Percentiles rank a stretch among this genome's conserved stretches.
Evolutionary conservation across 2,888 invertebrate genomes (phyloP).

Genomic region (Subacronicta megacephala): DNA sequence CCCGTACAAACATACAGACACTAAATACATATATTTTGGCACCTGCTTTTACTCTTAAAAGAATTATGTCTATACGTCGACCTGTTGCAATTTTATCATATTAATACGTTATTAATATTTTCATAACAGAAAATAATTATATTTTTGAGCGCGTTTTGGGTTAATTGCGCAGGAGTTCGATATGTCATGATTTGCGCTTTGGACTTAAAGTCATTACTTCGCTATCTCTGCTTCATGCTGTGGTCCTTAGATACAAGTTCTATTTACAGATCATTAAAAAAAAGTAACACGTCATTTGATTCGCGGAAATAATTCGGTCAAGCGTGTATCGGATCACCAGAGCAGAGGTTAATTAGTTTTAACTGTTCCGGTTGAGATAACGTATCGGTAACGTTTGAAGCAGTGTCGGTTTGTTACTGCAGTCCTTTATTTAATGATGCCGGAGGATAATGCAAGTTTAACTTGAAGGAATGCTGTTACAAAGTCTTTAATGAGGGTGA

Average conservation of each 20-base stretch:
- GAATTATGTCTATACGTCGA: no score
- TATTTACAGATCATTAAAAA: neutral
- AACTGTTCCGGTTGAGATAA: conserved; percentile 51
- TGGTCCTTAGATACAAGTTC: neutral
- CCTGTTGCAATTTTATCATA: no score
- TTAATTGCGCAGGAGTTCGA: no score
- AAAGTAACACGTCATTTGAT: conserved; percentile 32
- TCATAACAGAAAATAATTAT: no score
- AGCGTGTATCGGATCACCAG: conserved; percentile 46
- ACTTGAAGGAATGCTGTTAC: conserved; percentile 6
- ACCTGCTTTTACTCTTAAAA: no score
- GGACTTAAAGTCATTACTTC: neutral
- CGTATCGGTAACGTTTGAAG: conserved; percentile 32
- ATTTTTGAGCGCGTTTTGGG: no score
- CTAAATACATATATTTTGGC: no score
- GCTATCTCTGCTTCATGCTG: neutral
- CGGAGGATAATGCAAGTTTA: conserved; percentile 9
- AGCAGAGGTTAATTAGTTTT: conserved; percentile 65
- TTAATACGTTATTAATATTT: no score
- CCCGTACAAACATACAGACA: no score
- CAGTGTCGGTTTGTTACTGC: conserved; percentile 5
- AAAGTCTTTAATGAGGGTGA: conserved; percentile 5
- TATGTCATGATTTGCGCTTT: no score
- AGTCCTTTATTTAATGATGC: conserved; percentile 25
- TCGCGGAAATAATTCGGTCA: conserved; percentile 62